Evolutionary conservation across 2,888 invertebrate genomes (phyloP), one percentile per base, ranked within the genome.

Genomic region (Eupithecia subumbrata): DNA sequence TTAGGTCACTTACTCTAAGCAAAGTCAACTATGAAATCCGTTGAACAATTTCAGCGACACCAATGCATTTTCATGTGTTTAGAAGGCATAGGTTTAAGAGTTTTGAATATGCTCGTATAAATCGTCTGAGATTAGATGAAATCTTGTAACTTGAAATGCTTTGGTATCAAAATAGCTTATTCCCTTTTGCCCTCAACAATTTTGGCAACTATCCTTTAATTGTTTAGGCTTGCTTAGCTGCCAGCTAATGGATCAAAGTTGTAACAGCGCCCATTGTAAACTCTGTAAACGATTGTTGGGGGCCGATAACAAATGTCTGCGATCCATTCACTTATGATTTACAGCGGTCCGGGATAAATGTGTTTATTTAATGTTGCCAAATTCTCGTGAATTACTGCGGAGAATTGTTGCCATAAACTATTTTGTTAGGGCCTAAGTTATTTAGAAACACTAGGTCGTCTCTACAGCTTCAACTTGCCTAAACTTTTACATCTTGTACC

Each of bases 301-400:
- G 72, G 30, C 34, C 56, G 74, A 72, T 77, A 74, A 77, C 74
- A 72, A 72, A 77, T 77, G 77, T 67, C 72, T 34, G 71, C 77
- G 43, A 77, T 77, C 74, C 74, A 77, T 77, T 77, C 77, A 72
- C 72, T 72, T 77, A 77, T 77, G 77, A 77, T 77, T 77, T 77
- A 77, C 69, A 72, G 60, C 69, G 66, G 66, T 7, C 69, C 22
- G 72, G 69, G 77, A 69, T 74, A 70, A 74, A 77, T 74, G 77
- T 74, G 74, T 72, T 74, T 74, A 69, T 74, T 70, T 74, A 77
- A 77, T 72, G 76, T 73, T 74, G 67, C 74, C 74, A 74, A 74
- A 77, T 70, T 72, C 72, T 45, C 34, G 60, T 77, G 74, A 77
- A 74, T 74, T 77, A 69, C 73, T 43, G 52, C 14, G 60, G 22